Evolutionary conservation across 1,140 invertebrate species (phyloP).

Genomic region (Mamestra configurata): DNA sequence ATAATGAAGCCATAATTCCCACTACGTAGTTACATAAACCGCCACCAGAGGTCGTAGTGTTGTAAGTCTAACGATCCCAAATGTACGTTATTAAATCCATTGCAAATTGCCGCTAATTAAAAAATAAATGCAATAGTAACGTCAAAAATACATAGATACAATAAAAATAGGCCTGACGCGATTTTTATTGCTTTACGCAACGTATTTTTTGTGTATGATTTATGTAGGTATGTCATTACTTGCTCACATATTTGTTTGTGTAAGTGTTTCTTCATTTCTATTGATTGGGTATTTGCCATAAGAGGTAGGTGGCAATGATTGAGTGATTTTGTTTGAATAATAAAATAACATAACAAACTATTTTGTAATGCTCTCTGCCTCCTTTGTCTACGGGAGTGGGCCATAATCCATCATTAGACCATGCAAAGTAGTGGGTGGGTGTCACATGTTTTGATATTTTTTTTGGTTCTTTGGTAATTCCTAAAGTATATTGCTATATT

Average conservation of each 20-base stretch:
- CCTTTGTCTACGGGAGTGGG: no score
- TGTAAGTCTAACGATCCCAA: not conserved
- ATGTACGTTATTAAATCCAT: not conserved
- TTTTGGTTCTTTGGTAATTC: no score
- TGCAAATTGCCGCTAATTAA: not conserved
- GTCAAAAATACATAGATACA: not conserved
- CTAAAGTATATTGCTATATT: no score
- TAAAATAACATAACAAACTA: no score
- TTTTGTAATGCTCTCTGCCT: no score
- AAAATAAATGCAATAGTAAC: not conserved
- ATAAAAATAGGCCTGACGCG: not conserved
- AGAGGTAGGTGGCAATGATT: no score
- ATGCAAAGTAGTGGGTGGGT: no score
- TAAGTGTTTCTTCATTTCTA: no score
- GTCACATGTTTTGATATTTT: no score
- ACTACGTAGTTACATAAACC: conserved; percentile 1
- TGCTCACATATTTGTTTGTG: not conserved
- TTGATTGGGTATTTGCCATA: no score
- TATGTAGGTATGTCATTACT: not conserved
- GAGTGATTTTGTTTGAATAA: no score
- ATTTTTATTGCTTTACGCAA: conserved; percentile 8
- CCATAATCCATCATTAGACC: no score
- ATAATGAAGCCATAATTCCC: not conserved
- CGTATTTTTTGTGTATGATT: not conserved
- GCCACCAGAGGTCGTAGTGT: not conserved